Base-by-base conservation (phyloP, 1,140 invertebrate species). In the Zaprionus inermis region DNA sequence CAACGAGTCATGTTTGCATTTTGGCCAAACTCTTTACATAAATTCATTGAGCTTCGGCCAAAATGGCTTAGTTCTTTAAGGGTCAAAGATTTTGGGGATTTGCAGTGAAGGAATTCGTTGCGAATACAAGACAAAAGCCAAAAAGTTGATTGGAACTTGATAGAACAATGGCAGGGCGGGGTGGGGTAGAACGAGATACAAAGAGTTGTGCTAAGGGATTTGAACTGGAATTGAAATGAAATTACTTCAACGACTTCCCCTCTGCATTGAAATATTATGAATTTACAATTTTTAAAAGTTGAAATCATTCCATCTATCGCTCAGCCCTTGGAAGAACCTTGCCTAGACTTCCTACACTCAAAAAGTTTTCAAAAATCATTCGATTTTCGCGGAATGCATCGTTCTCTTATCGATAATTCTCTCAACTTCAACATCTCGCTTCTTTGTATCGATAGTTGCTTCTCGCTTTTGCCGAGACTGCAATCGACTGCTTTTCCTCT, bases 1-100 rank as follows among this genome's bases (percentile, higher is more conserved):
- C n/a, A n/a, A n/a, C n/a, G n/a, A n/a, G n/a, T 49, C 57, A 41
- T 69, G 71, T 69, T 73, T 73, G 71, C 65, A 69, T 61, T 67
- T 54, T 54, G 56, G 36, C 46, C 24, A 38, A 56, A 52, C 59
- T 70, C 61, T 74, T 70, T 63, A 55, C 72, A 70, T 70, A 70
- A 74, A 61, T 44, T 52, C 34, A 63, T 63, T 38, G 34, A 54
- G 58, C 36, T 56, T 65, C n/a, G 30, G 32, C 24, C 64, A 44
- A 67, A 46, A 57, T 66, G 24, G 71, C 65, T 69, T 69, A 56
- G 65, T 44, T 18, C 64, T 68, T 72, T 72, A 72, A 72, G 65
- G 61, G 46, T 28, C 63, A 56, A 63, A 61, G 18, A 30, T 18
- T 54, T 60, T 32, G 44, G n/a, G 67, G 58, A 54, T 44, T 70